A percentile compares a stretch with the other conserved stretches of the same genome.
These are phyloP conservation scores for Parnassius smintheus DNA, from an alignment of 2,888 invertebrate species.

Conservation along the genomic window DNA sequence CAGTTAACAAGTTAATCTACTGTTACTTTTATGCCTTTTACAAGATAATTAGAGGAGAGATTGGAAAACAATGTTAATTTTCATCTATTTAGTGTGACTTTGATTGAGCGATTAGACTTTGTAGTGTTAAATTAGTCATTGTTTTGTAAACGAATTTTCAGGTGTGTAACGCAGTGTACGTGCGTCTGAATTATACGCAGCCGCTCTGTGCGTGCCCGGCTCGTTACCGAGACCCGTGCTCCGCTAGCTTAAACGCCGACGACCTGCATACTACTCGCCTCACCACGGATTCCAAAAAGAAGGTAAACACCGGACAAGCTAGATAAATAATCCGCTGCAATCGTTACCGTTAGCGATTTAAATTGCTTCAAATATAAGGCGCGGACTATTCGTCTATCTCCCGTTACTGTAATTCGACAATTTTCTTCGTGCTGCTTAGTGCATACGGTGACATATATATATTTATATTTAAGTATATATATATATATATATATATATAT, in stretches of 20 bases:
- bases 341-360: constrained; percentile 21
- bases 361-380: constrained; percentile 2
- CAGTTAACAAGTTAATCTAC: not conserved
- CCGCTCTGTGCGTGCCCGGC: constrained; percentile 95
- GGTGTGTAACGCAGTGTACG: constrained; percentile 97
- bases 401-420: not conserved
- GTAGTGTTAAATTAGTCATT: no score
- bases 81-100: no score
- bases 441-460: no score
- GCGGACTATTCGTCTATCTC: constrained; percentile 12
- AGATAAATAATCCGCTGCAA: constrained; percentile 21
- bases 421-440: not conserved
- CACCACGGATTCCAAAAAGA: constrained; percentile 91
- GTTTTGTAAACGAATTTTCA: constrained; percentile 42
- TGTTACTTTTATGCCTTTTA: no score
- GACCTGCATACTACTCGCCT: constrained; percentile 96
- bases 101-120: no score
- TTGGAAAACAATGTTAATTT: no score
- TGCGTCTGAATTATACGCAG: constrained; percentile 94
- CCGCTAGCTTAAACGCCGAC: constrained; percentile 93
- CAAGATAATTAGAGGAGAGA: no score
- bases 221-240: constrained; percentile 94
- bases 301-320: constrained; percentile 75
- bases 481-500: no score
- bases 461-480: no score